Base-by-base conservation (phyloP, 2,888 invertebrate species). In the Torymus texanus region DNA sequence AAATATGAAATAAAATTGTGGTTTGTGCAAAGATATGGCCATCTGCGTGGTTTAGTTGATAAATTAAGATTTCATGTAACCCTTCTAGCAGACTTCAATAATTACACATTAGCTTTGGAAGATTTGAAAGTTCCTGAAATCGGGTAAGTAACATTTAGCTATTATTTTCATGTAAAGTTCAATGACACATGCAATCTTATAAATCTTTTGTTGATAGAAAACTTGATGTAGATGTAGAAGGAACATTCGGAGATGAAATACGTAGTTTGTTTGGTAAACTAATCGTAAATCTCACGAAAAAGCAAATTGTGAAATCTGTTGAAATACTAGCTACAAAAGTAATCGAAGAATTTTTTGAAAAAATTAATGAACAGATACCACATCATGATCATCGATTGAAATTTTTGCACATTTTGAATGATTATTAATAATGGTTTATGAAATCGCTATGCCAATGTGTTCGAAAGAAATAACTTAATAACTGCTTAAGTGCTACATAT, bases 1-100 rank as follows among this genome's bases (percentile, higher is more conserved):
- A 12, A 71, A n/a, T 77, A 77, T 24, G 21, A 56, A 16, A 51
- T 53, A 5, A 61, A 65, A 53, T 29, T 61, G 13, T 59, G 66
- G 59, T 59, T 75, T 2, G 59, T 75, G n/a, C 41, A 65, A 58
- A 74, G 66, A 59, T 55, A 58, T 4, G 77, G 77, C 56, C 14
- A 24, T 16, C 10, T 77, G 16, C 4, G 12, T 10, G 65, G 71
- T 53, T 51, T 11, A 11, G 13, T 65, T 0, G n/a, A 51, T 24
- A 5, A 58, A 3, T 8, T 77, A 16, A 58, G 10, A n/a, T 24
- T 77, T n/a, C 24, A 65, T 16, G n/a, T 71, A 21, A 5, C 4
- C 29, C 2, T 77, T n/a, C 11, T 16, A 16, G 5, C 65, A 24
- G 77, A 77, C 29, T 62, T 71, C 13, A 21, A 51, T 3, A 56